A percentile compares a stretch with the other conserved stretches of the same genome.
Conservation (phyloP, 2,113 vertebrate genomes). For the Lagopus muta region DNA sequence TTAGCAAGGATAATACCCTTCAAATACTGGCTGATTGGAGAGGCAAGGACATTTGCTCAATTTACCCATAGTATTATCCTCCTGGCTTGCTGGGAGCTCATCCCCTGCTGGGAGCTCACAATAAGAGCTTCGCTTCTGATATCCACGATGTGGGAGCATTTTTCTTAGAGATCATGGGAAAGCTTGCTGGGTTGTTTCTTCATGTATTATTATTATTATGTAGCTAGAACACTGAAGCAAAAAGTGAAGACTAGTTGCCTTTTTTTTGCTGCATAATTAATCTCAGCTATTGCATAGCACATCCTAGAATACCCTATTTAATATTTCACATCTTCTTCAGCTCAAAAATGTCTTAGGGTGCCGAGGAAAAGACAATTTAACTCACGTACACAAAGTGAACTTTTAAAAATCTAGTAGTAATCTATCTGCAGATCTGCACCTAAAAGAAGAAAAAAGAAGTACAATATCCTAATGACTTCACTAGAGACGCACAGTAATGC, state of each 20-base stretch:
- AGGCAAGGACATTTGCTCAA: conserved; percentile 53
- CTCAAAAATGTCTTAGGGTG: not conserved
- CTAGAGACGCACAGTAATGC: not conserved
- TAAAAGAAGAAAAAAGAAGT: not conserved
- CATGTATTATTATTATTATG: not conserved
- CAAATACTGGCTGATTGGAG: conserved; percentile 30
- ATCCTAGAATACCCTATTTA: not conserved
- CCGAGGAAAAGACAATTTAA: not conserved
- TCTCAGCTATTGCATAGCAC: not conserved
- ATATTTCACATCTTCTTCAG: not conserved
- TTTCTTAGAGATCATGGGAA: conserved; percentile 51
- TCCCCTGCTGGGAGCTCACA: conserved; percentile 38
- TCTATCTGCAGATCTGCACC: not conserved
- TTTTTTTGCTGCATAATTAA: not conserved
- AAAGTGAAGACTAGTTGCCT: conserved; percentile 1
- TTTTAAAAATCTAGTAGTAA: not conserved
- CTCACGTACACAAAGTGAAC: not conserved
- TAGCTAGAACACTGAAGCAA: conserved; percentile 48
- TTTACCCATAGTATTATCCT: conserved; percentile 36
- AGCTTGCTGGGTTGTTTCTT: not conserved
- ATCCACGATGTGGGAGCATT: not conserved
- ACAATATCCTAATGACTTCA: not conserved
- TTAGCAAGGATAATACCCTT: conserved; percentile 56
- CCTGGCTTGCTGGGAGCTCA: conserved; percentile 1
- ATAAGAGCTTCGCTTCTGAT: conserved; percentile 39